Conservation (phyloP, 2,888 invertebrate species). For the Oxycera nigricornis region DNA sequence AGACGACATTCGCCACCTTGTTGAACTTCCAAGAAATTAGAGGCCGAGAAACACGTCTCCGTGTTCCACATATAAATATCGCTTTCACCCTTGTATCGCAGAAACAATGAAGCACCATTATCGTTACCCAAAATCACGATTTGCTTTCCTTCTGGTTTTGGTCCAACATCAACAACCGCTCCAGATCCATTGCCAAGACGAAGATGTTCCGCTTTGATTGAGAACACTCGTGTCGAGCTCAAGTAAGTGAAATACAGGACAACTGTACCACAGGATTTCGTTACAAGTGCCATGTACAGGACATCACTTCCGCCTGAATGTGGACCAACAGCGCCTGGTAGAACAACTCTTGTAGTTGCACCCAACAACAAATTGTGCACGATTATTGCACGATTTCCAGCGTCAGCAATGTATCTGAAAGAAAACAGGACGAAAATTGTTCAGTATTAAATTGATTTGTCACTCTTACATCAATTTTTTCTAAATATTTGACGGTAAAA, state of each 20-base stretch:
- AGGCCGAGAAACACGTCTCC: constrained; percentile 65
- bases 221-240: constrained; percentile 66
- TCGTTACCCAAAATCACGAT: constrained; percentile 69
- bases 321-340: constrained; percentile 65
- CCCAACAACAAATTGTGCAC: constrained; percentile 65
- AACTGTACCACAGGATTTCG: constrained; percentile 63
- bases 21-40: constrained; percentile 68
- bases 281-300: constrained; percentile 66
- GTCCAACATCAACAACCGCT: constrained; percentile 67
- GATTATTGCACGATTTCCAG: constrained; percentile 60
- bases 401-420: constrained; percentile 55
- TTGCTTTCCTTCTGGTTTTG: constrained; percentile 63
- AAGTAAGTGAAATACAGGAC: constrained; percentile 68
- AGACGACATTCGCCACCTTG: constrained; percentile 67
- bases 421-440: too few species aligned
- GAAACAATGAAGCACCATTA: constrained; percentile 67
- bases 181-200: constrained; percentile 65
- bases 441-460: too few species aligned
- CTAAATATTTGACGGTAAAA: too few species aligned
- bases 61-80: constrained; percentile 72
- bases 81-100: constrained; percentile 68
- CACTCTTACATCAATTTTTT: too few species aligned
- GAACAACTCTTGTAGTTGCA: constrained; percentile 66
- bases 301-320: constrained; percentile 64
- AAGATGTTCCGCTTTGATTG: constrained; percentile 65